Evolutionary conservation across 2,888 invertebrate species (phyloP).

Genomic region (Eurois occulta): DNA sequence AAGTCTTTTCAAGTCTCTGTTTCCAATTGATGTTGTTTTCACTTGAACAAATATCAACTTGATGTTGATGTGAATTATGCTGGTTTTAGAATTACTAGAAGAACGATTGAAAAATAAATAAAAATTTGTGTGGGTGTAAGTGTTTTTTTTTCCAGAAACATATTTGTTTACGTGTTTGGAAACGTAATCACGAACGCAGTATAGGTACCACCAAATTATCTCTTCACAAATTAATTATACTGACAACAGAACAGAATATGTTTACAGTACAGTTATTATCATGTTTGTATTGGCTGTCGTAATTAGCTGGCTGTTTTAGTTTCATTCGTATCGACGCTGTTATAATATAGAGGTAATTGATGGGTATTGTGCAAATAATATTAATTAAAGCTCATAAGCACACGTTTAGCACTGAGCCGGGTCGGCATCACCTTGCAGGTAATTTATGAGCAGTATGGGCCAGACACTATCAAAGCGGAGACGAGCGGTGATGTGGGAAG

Average conservation of each 20-base stretch:
- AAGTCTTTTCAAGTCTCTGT: neutral
- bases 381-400: neutral
- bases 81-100: neutral
- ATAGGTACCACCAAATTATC: slow-evolving; percentile 9
- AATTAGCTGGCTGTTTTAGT: slow-evolving; percentile 32
- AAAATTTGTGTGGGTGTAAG: neutral
- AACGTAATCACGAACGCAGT: neutral
- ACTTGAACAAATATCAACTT: neutral
- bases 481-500: too few relatives aligned
- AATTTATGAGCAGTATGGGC: neutral
- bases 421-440: neutral
- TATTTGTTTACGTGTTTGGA: neutral
- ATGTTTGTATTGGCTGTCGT: slow-evolving; percentile 22
- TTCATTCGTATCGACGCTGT: slow-evolving; percentile 1
- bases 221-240: slow-evolving; percentile 32
- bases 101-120: neutral
- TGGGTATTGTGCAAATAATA: neutral
- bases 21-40: neutral
- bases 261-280: slow-evolving; percentile 8
- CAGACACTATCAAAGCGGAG: neutral
- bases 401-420: neutral
- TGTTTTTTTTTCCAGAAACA: neutral
- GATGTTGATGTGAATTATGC: neutral
- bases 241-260: slow-evolving; percentile 2
- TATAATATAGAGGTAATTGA: slow-evolving; percentile 5